Evolutionary conservation across 2,888 invertebrate species (phyloP).

Genomic region (Macrophya annulata): DNA sequence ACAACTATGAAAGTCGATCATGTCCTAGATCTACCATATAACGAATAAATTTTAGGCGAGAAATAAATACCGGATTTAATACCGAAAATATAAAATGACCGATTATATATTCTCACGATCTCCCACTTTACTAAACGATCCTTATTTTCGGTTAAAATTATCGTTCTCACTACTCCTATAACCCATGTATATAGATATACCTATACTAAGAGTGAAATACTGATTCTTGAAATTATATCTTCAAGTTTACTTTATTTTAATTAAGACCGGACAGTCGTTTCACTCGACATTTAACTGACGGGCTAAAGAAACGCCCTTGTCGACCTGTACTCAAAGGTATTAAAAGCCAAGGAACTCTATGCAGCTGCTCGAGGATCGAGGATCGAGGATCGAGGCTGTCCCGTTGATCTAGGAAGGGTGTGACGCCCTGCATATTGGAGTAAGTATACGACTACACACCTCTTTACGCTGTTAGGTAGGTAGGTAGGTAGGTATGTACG

Average conservation of each 20-base stretch:
- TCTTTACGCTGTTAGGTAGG: neutral
- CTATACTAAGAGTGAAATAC: neutral
- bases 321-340: neutral
- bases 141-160: neutral
- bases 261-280: conserved; percentile 17
- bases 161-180: neutral
- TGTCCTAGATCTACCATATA: neutral
- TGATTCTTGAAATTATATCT: neutral
- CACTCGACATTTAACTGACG: conserved; percentile 22
- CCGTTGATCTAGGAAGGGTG: conserved; percentile 16
- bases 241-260: conserved; percentile 23
- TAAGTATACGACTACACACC: neutral
- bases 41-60: neutral
- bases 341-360: neutral
- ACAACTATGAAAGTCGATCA: conserved; percentile 20
- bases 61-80: neutral
- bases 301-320: conserved; percentile 10
- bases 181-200: neutral
- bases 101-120: neutral
- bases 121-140: neutral
- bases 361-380: conserved; percentile 9
- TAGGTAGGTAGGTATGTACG: neutral
- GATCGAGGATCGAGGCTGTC: neutral
- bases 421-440: conserved; percentile 14
- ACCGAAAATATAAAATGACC: neutral